These are phyloP conservation scores for Orchestia grillus DNA, from an alignment of 1,140 invertebrate genomes.

Conservation along the genomic window DNA sequence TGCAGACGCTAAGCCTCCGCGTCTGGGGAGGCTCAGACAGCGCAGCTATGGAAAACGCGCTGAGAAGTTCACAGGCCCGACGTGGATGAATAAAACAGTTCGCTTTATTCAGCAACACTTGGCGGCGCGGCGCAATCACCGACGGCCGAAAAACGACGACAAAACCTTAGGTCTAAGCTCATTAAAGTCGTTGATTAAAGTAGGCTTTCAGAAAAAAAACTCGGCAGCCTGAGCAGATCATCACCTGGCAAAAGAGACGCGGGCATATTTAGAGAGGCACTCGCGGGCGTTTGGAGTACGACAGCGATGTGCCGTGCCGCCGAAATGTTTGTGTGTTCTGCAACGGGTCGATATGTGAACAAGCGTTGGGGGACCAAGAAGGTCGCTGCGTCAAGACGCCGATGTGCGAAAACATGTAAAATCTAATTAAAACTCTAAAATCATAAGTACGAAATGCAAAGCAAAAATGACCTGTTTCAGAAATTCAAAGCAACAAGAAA, in stretches of 20 bases:
- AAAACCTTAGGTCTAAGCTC: background rate
- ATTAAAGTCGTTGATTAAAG: constrained; percentile 14
- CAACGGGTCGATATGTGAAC: too few relatives aligned
- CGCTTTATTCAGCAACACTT: background rate
- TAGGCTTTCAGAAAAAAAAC: background rate
- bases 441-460: too few relatives aligned
- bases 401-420: too few relatives aligned
- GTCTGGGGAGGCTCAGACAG: background rate
- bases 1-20: background rate
- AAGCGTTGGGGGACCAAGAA: too few relatives aligned
- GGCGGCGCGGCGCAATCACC: background rate
- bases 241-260: background rate
- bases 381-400: too few relatives aligned
- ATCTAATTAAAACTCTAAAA: too few relatives aligned
- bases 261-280: background rate
- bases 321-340: background rate
- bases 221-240: background rate
- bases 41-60: too few relatives aligned
- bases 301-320: background rate
- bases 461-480: too few relatives aligned
- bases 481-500: too few relatives aligned
- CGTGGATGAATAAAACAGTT: too few relatives aligned
- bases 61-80: background rate
- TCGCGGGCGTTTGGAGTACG: background rate
- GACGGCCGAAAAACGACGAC: background rate